Conservation (phyloP, 1,140 invertebrate genomes). For the Conopomorpha cramerella region DNA sequence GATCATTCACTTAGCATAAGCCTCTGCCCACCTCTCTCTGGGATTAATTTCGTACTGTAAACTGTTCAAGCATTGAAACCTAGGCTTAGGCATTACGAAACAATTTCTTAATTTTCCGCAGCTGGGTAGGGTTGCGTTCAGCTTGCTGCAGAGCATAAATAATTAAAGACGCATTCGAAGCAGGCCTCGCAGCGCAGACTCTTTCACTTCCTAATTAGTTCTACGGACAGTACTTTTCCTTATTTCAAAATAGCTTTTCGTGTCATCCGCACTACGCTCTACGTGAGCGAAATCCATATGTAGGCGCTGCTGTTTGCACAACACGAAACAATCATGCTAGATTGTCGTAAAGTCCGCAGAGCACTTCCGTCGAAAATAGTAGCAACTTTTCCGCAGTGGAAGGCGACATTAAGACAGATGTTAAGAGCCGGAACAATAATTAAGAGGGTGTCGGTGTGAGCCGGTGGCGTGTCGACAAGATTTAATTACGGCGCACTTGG, state of each 20-base stretch:
- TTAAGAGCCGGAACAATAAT: conserved; percentile 54
- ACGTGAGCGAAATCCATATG: too few relatives aligned
- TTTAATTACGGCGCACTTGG: conserved; percentile 57
- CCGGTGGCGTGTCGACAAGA: conserved; percentile 44
- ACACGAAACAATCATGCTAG: too few relatives aligned
- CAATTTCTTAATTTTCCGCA: not conserved
- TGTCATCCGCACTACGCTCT: too few relatives aligned
- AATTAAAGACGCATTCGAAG: conserved; percentile 38
- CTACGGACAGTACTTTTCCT: not conserved
- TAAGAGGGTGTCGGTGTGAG: conserved; percentile 51
- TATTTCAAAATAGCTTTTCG: too few relatives aligned
- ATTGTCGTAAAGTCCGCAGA: too few relatives aligned
- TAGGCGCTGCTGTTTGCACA: too few relatives aligned
- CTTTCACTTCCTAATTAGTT: conserved; percentile 31
- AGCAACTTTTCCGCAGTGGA: too few relatives aligned
- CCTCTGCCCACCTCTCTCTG: too few relatives aligned
- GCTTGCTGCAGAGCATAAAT: conserved; percentile 43
- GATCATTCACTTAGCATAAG: too few relatives aligned
- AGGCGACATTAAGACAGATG: conserved; percentile 53
- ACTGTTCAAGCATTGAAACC: too few relatives aligned
- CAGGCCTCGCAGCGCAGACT: conserved; percentile 18
- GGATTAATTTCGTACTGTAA: too few relatives aligned
- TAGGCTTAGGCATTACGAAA: not conserved
- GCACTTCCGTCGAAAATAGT: too few relatives aligned
- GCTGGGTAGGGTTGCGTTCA: conserved; percentile 3